Evolutionary conservation across 2,888 invertebrate species (phyloP).

Genomic region (Melikaiella ostensackeni): DNA sequence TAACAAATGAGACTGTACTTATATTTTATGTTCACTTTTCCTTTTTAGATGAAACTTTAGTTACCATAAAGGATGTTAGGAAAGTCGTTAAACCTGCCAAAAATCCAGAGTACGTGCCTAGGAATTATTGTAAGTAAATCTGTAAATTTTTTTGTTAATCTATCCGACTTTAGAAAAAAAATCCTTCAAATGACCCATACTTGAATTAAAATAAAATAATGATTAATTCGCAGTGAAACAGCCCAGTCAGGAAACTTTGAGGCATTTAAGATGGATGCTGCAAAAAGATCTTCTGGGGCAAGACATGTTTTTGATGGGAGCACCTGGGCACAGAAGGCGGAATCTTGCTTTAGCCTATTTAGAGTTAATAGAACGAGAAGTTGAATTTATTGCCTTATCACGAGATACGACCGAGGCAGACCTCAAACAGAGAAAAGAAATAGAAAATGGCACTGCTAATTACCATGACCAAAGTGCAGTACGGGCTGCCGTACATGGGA

Average conservation of each 20-base stretch:
- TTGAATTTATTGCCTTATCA: conserved; percentile 95
- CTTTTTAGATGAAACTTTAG: conserved; percentile 23
- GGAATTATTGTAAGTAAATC: conserved; percentile 41
- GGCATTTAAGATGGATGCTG: conserved; percentile 96
- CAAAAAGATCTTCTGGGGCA: conserved; percentile 96
- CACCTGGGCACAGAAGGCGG: conserved; percentile 91
- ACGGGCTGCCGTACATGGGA: conserved; percentile 91
- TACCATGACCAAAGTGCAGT: conserved; percentile 98
- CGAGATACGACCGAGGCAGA: conserved; percentile 98
- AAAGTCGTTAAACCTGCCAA: conserved; percentile 40
- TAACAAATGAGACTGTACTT: too few species aligned
- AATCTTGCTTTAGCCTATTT: conserved; percentile 92
- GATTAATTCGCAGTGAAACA: conserved; percentile 79
- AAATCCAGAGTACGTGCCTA: conserved; percentile 42
- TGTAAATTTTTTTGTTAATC: too few species aligned
- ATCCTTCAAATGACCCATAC: too few species aligned
- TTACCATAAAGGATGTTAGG: conserved; percentile 36
- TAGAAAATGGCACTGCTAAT: conserved; percentile 89
- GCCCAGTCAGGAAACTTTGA: conserved; percentile 85
- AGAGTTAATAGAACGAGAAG: conserved; percentile 92
- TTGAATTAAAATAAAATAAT: background rate
- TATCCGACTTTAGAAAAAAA: too few species aligned
- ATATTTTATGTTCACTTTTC: background rate
- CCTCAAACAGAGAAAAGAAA: conserved; percentile 96
- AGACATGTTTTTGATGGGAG: conserved; percentile 96